Conservation (phyloP, 2,113 vertebrate genomes). For the Sigmodon hispidus region DNA sequence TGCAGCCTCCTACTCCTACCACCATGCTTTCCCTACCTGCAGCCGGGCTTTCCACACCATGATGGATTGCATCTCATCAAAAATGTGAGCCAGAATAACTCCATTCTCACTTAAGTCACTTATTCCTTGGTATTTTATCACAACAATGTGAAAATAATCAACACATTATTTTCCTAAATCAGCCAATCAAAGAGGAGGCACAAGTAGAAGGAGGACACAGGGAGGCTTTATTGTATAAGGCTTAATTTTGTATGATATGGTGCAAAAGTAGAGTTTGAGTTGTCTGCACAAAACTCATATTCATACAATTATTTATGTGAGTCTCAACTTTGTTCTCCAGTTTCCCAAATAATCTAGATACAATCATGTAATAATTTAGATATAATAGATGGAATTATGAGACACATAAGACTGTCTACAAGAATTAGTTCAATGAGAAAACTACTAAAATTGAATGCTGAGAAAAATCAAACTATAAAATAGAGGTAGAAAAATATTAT, state of each 20-base stretch:
- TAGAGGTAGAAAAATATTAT: neutral
- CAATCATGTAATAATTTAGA: neutral
- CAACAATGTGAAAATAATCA: neutral
- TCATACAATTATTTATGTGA: neutral
- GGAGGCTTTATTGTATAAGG: neutral
- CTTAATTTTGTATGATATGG: no score
- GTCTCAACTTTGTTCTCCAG: neutral
- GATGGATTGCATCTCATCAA: no score
- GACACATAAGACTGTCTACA: neutral
- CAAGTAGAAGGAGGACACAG: neutral
- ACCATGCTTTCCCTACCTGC: neutral
- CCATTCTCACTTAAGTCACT: neutral
- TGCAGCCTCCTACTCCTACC: neutral
- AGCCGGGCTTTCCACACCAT: neutral
- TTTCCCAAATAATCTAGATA: neutral
- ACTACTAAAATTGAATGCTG: neutral
- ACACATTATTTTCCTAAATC: neutral
- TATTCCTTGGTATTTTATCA: neutral
- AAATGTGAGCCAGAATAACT: neutral
- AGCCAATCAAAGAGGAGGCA: neutral
- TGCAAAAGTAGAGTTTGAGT: neutral
- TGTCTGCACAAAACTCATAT: neutral
- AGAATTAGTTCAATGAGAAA: neutral
- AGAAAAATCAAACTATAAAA: constrained; percentile 19
- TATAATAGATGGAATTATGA: neutral